Evolutionary conservation across 2,797 vertebrate species (phyloP).

Genomic region (Semaprochilodus insignis): DNA sequence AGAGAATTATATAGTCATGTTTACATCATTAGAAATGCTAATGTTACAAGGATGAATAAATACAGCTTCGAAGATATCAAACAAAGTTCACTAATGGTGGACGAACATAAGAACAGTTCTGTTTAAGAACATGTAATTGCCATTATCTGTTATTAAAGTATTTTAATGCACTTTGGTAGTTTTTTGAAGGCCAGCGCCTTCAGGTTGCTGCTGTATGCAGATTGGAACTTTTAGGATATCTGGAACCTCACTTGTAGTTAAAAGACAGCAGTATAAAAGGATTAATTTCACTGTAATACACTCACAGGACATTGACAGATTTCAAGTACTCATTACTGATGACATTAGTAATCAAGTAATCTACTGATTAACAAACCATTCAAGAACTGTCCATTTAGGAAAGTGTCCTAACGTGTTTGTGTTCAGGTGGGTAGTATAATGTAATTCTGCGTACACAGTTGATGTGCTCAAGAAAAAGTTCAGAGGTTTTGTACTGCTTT

Average conservation of each 20-base stretch:
- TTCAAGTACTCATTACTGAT: neutral
- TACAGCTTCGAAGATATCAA: neutral
- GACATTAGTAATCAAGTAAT: neutral
- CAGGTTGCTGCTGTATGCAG: neutral
- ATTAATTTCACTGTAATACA: too few relatives aligned
- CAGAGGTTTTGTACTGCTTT: too few relatives aligned
- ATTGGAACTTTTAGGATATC: neutral
- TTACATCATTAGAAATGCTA: neutral
- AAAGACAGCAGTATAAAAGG: too few relatives aligned
- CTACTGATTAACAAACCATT: too few relatives aligned
- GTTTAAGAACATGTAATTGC: neutral
- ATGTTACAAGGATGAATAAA: neutral
- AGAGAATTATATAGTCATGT: neutral
- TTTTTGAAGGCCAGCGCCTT: neutral
- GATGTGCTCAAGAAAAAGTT: too few relatives aligned
- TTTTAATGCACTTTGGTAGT: too few relatives aligned
- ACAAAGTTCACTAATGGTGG: neutral
- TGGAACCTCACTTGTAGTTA: neutral
- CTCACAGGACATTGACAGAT: neutral
- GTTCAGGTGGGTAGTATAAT: too few relatives aligned
- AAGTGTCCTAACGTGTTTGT: neutral
- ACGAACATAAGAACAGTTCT: neutral
- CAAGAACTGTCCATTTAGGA: neutral
- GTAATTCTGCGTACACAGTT: too few relatives aligned
- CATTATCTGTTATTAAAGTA: neutral